Base-by-base conservation (phyloP, 2,888 invertebrate genomes). In the Monoplex corrugatus region DNA sequence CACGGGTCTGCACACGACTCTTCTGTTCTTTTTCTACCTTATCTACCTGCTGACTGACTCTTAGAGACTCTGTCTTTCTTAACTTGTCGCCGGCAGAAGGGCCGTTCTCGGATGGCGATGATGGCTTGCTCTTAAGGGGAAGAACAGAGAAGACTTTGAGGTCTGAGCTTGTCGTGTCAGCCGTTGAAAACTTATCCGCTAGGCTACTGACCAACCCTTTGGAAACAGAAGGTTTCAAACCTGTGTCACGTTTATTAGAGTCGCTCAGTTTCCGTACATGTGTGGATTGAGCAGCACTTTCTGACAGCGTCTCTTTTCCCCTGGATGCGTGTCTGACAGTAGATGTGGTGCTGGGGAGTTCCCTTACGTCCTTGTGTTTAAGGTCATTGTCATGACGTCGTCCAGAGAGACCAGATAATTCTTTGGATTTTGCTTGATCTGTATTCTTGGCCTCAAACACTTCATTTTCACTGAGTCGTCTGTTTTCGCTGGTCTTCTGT, bases 171-270 rank as follows among this genome's bases (percentile, higher is more conserved):
- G 78, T 2, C 0, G 88, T 23, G n/a, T 80, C 85, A 43, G 82
- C 23, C 38, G 40, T 43, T 1, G 90, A 75, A 28, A 89, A 90
- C 45, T 87, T 90, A 16, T 45, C 88, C 8, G 88, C 87, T 28
- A 90, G 50, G 6, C 87, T 87, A 35, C 84, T 87, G 16, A 90
- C 90, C 50, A 89, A 78, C 23, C 35, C 23, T 83, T 87, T 89
- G 78, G 89, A 86, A 19, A 82, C 80, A 38, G 89, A 63, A 6
- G 86, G 83, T 44, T 78, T 85, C 16, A 86, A 38, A 23, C 89
- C 88, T 63, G 40, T 35, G 38, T 88, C 90, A 3, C 86, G 44
- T 44, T 44, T 88, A 38, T 90, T 50, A 68, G 86, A 83, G 35
- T 89, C 88, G 16, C 83, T 78, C n/a, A 88, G 78, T 3, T 40